Percentiles rank a stretch among this genome's conserved stretches.
These are phyloP conservation scores for Aproaerema taeniolella DNA, from an alignment of 2,888 invertebrate species.

Conservation along the genomic window DNA sequence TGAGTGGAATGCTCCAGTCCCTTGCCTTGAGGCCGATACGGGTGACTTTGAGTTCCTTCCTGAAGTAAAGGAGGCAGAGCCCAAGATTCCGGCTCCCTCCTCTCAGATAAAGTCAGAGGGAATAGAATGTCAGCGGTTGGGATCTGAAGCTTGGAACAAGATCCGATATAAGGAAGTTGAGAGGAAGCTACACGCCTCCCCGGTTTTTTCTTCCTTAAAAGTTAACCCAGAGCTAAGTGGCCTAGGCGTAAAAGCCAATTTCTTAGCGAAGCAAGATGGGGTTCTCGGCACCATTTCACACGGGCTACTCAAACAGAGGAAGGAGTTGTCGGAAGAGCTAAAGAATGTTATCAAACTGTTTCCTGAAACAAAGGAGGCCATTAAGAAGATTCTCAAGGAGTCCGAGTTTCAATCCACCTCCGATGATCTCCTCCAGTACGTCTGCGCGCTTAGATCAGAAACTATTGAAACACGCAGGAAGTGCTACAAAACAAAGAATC, in stretches of 20 bases:
- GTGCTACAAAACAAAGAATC: neutral
- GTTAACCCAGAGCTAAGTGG: conserved; percentile 10
- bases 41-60: no score
- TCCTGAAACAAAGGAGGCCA: conserved; percentile 9
- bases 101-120: no score
- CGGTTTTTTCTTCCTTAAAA: no score
- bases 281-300: conserved; percentile 3
- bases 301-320: neutral
- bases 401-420: conserved; percentile 12
- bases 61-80: no score
- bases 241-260: no score
- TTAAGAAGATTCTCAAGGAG: conserved; percentile 10
- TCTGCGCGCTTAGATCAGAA: conserved; percentile 18
- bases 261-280: neutral
- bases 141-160: no score
- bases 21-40: no score
- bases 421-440: conserved; percentile 19
- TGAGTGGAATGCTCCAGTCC: neutral
- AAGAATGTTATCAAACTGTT: conserved; percentile 7
- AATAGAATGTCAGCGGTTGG: no score
- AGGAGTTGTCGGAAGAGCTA: conserved; percentile 1
- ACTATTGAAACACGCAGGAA: conserved; percentile 12
- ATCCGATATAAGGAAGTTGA: no score
- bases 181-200: no score
- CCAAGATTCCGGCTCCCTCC: no score